Base-by-base conservation (phyloP, 2,888 invertebrate genomes). In the Habrosyne pyritoides region DNA sequence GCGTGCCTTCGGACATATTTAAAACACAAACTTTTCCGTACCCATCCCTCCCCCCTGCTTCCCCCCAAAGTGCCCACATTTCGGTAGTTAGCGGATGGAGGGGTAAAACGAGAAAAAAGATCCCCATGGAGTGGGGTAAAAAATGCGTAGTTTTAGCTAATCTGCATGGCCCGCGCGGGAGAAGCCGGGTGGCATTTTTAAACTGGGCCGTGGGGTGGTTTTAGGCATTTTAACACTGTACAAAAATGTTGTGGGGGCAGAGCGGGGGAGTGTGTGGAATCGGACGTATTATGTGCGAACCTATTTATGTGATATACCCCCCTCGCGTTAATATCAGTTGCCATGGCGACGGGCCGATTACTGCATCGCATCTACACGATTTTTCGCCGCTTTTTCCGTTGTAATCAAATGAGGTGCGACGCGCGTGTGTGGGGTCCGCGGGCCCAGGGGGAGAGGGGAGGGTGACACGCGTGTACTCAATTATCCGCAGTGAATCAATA, bases 131-230 rank as follows among this genome's bases (percentile, higher is more conserved):
- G 85, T 84, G 88, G 92, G 93, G 93, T 93, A 93, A 94, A 94
- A 94, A 94, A 94, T 93, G 93, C 94, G 94, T 94, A 94, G 94
- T 94, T 94, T 94, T 94, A 94, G 93, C 94, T 94, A 94, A 94
- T 94, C 94, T 93, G 92, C 93, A 93, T 93, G 89, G 81, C 77
- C 71, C 80, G 69, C 72, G 70, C 65, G 77, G 71, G 72, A 78
- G 81, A 36, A 47, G 47, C 75, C 64, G 73, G 74, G 69, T 64
- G 77, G 73, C 58, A 59, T 77, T 67, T 77, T 78, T 76, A 77
- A 77, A 77, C 67, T 65, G 67, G 75, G 79, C 59, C 73, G 69
- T 57, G 75, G 75, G 86, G 86, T 77, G 86, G 87, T 85, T 88
- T 89, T 89, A 90, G 90, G 89, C 87, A 88, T 91, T 91, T 91